Evolutionary conservation across 2,888 invertebrate genomes (phyloP).

Genomic region (Camponotus fellah): DNA sequence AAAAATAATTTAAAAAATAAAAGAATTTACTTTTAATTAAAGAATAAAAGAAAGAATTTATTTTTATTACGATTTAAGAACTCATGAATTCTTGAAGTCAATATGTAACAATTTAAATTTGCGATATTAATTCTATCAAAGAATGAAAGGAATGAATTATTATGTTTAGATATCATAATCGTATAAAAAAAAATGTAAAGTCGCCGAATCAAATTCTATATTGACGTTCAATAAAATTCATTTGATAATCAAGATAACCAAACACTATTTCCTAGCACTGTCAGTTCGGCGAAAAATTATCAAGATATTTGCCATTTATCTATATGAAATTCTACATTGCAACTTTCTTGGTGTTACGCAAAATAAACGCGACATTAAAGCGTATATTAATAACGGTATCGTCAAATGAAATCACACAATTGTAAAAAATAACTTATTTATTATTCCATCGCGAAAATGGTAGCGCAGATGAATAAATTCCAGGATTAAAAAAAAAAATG

Average conservation of each 20-base stretch:
- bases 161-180: neutral
- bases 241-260: neutral
- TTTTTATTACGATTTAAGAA: neutral
- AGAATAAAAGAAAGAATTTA: neutral
- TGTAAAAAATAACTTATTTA: constrained; percentile 79
- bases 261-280: neutral
- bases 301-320: constrained; percentile 58
- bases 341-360: constrained; percentile 55
- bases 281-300: constrained; percentile 46
- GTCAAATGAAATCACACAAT: constrained; percentile 75
- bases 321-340: constrained; percentile 59
- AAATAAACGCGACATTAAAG: constrained; percentile 64
- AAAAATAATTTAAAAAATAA: neutral
- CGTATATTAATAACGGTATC: constrained; percentile 76
- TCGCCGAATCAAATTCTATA: neutral
- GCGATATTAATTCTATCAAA: constrained; percentile 3
- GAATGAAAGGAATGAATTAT: neutral
- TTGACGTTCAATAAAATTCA: constrained; percentile 15
- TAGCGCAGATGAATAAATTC: constrained; percentile 35
- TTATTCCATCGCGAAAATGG: constrained; percentile 66
- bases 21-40: neutral
- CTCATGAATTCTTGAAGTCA: neutral
- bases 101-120: neutral
- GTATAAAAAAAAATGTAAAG: neutral
- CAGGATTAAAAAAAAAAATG: constrained; percentile 27